Evolutionary conservation across 2,113 vertebrate genomes (phyloP).

Genomic region (Tyto alba): DNA sequence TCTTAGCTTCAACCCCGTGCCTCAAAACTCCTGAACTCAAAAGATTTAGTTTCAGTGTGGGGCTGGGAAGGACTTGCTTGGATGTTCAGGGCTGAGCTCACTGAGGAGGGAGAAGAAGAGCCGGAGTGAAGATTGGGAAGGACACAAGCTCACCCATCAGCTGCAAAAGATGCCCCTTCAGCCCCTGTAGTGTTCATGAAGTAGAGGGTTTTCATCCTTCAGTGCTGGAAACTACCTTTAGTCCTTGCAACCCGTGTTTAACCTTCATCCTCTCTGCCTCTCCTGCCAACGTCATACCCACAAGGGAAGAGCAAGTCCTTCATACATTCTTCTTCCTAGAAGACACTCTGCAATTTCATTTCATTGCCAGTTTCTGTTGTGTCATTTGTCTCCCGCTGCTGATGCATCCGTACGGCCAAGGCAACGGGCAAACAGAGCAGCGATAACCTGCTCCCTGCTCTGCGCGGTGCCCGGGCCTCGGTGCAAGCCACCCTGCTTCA

Average conservation of each 20-base stretch:
- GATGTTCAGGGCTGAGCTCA: not conserved
- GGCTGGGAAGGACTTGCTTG: not conserved
- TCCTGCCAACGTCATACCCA: not conserved
- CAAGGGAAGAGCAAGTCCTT: not conserved
- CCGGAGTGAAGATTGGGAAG: not conserved
- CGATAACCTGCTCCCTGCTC: not conserved
- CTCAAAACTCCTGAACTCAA: not conserved
- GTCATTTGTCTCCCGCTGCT: not conserved
- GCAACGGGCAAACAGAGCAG: not conserved
- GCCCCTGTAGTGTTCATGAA: not conserved
- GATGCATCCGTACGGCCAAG: not conserved
- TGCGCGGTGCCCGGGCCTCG: fast-evolving
- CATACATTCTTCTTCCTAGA: not conserved
- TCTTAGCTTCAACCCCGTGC: not conserved
- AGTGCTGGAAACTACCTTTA: not conserved
- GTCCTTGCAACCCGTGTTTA: not conserved
- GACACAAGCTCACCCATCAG: not conserved
- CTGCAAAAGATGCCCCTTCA: not conserved
- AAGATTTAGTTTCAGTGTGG: not conserved
- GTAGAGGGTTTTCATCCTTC: not conserved
- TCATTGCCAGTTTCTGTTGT: not conserved
- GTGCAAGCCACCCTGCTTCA: not conserved
- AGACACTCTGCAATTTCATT: not conserved
- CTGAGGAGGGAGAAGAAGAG: not conserved
- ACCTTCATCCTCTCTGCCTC: not conserved